Conservation (phyloP, 2,888 invertebrate species). For the Uropetala carovei region DNA sequence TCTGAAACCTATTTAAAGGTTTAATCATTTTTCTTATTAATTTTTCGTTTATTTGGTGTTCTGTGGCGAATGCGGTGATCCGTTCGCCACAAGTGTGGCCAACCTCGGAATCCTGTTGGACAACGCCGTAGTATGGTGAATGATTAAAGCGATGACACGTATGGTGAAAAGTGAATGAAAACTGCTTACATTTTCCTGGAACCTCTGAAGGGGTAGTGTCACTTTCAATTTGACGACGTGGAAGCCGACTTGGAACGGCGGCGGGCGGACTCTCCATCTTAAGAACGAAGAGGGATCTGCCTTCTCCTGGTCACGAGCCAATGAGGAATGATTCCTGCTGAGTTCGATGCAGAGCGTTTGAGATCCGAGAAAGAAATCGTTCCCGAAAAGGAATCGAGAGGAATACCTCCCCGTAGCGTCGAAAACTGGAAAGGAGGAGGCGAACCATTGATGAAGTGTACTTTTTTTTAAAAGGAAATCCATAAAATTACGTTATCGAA, state of each 20-base stretch:
- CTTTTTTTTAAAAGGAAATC: no score
- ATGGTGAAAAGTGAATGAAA: not conserved
- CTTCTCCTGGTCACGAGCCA: slow-evolving; percentile 73
- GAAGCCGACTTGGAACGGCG: slow-evolving; percentile 81
- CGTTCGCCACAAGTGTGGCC: no score
- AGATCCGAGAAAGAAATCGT: slow-evolving; percentile 89
- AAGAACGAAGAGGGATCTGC: slow-evolving; percentile 69
- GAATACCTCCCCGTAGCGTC: slow-evolving; percentile 89
- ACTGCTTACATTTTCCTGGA: slow-evolving; percentile 42
- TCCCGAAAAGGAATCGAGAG: slow-evolving; percentile 86
- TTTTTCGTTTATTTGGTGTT: no score
- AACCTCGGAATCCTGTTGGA: no score
- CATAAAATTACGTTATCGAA: no score
- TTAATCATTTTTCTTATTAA: no score
- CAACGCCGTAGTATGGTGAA: no score
- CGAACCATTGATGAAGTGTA: no score
- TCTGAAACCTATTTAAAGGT: no score
- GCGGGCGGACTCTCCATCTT: slow-evolving; percentile 71
- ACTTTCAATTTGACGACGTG: slow-evolving; percentile 80
- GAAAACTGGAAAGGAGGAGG: slow-evolving; percentile 79
- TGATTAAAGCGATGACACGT: not conserved
- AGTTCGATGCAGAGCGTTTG: slow-evolving; percentile 83
- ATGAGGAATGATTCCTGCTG: slow-evolving; percentile 72
- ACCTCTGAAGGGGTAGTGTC: slow-evolving; percentile 72
- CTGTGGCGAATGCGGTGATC: no score